Evolutionary conservation across 2,113 vertebrate genomes (phyloP).

Genomic region (Microcebus ravelobensis): DNA sequence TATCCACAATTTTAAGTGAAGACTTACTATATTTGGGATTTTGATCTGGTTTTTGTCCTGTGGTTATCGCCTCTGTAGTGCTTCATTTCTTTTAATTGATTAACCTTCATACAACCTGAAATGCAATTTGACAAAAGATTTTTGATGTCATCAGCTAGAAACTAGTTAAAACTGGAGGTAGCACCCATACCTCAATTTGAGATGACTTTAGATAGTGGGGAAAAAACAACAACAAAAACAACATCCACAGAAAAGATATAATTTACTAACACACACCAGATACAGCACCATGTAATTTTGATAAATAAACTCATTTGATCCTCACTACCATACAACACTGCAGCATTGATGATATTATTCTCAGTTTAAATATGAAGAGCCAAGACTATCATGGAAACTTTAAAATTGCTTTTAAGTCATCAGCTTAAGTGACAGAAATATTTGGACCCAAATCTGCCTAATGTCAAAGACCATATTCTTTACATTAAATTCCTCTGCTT

Average conservation of each 20-base stretch:
- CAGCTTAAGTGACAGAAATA: background rate
- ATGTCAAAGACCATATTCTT: background rate
- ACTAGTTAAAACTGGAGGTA: background rate
- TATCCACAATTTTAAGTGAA: background rate
- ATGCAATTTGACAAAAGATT: background rate
- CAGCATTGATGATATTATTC: background rate
- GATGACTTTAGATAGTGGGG: background rate
- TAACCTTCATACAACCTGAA: background rate
- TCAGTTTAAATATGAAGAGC: background rate
- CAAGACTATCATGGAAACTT: background rate
- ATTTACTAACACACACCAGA: background rate
- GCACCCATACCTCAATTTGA: background rate
- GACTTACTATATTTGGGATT: background rate
- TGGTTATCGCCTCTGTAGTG: background rate
- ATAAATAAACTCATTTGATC: background rate
- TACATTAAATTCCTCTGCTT: background rate
- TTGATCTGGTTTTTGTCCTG: background rate
- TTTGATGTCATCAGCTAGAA: background rate
- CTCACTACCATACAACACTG: background rate
- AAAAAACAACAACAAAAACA: too few relatives aligned
- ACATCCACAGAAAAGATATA: background rate
- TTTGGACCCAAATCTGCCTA: background rate
- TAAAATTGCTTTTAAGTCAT: background rate
- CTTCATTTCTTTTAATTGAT: background rate
- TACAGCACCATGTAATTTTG: background rate